Evolutionary conservation across 2,113 vertebrate genomes (phyloP).

Genomic region (Bubalus kerabau): DNA sequence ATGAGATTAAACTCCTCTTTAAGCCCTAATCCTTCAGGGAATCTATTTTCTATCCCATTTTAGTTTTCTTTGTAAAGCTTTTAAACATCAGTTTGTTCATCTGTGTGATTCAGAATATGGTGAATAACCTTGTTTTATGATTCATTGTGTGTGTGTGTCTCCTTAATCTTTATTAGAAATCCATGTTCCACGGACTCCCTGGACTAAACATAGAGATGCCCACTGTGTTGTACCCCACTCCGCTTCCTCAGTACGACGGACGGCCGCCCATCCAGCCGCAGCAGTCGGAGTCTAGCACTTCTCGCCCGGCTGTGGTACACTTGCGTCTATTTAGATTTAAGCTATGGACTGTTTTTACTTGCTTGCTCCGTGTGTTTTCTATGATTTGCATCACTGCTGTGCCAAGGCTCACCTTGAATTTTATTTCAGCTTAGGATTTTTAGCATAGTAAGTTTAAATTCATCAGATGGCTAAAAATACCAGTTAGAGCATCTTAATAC

Average conservation of each 20-base stretch:
- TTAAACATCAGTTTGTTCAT: not conserved
- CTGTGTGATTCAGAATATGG: not conserved
- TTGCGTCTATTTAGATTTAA: not conserved
- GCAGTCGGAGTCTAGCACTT: slow-evolving; percentile 65
- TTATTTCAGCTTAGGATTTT: not conserved
- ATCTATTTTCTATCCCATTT: not conserved
- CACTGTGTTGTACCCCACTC: slow-evolving; percentile 88
- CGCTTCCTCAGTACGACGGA: slow-evolving; percentile 92
- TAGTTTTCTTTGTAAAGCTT: not conserved
- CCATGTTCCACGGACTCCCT: slow-evolving; percentile 94
- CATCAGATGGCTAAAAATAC: not conserved
- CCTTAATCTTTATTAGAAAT: slow-evolving; percentile 81
- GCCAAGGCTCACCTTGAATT: not conserved
- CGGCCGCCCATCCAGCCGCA: slow-evolving; percentile 78
- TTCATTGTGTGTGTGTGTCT: not conserved
- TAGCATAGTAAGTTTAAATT: slow-evolving; percentile 33
- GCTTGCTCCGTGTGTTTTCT: not conserved
- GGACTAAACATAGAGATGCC: slow-evolving; percentile 92
- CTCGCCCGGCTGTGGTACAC: slow-evolving; percentile 81
- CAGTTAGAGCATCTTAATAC: not conserved
- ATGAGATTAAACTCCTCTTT: not conserved
- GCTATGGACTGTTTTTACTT: not conserved
- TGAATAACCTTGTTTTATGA: not conserved
- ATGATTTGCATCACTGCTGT: not conserved
- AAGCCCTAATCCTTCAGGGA: not conserved